Conservation (phyloP, 2,113 vertebrate species). For the Chamaea fasciata region DNA sequence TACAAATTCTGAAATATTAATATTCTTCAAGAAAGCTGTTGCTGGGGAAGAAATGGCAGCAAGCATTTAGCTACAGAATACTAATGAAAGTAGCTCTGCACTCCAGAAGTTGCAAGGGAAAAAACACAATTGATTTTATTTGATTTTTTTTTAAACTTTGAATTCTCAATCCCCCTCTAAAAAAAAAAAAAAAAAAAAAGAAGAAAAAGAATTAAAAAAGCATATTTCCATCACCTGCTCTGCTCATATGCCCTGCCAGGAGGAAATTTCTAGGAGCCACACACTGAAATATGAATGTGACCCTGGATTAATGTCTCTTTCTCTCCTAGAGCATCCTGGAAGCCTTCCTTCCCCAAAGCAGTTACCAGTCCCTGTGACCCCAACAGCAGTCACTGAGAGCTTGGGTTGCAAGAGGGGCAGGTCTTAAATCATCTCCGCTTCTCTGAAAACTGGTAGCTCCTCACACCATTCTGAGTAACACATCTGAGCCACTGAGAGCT, state of each 20-base stretch:
- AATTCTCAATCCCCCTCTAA: background rate
- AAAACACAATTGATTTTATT: background rate
- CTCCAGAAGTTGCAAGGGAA: background rate
- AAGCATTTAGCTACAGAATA: constrained; percentile 4
- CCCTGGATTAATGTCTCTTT: background rate
- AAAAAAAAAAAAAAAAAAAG: too few species aligned
- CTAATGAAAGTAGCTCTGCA: constrained; percentile 2
- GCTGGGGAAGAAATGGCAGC: background rate
- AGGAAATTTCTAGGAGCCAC: background rate
- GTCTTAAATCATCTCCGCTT: background rate
- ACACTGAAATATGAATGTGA: background rate
- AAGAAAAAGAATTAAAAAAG: too few species aligned
- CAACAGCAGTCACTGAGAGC: background rate
- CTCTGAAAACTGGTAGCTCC: background rate
- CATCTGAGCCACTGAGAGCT: background rate
- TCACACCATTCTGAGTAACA: background rate
- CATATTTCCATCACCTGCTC: background rate
- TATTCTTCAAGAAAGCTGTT: background rate
- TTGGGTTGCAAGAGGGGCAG: background rate
- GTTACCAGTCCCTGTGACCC: rapidly evolving
- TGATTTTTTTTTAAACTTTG: background rate
- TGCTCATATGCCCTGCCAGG: background rate
- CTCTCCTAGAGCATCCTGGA: background rate
- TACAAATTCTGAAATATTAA: background rate
- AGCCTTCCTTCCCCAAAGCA: background rate